Conservation (phyloP, 2,113 vertebrate genomes). For the Lagopus muta region DNA sequence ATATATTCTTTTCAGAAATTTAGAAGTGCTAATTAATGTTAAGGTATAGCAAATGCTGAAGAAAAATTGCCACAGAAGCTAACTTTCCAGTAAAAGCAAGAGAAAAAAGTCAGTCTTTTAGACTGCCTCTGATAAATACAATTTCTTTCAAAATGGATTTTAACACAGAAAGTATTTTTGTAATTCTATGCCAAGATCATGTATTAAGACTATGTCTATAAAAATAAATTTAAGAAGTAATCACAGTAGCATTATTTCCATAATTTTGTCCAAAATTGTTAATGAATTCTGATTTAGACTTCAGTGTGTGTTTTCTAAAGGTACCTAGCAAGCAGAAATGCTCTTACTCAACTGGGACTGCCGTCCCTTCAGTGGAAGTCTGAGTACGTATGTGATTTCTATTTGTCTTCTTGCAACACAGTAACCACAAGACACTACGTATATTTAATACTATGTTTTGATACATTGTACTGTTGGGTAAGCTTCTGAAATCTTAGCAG, state of each 20-base stretch:
- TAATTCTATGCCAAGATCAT: not conserved
- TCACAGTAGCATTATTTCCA: not conserved
- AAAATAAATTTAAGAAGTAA: not conserved
- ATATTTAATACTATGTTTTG: not conserved
- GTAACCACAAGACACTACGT: not conserved
- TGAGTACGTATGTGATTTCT: not conserved
- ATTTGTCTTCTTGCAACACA: not conserved
- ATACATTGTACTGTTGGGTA: not conserved
- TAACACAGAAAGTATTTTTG: not conserved
- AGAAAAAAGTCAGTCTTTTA: not conserved
- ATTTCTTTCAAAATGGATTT: not conserved
- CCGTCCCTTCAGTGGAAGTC: not conserved
- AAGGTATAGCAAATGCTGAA: not conserved
- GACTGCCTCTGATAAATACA: not conserved
- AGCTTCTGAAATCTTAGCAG: not conserved
- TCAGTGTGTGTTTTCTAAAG: not conserved
- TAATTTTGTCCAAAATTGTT: not conserved
- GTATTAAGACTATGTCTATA: not conserved
- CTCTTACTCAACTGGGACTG: not conserved
- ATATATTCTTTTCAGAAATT: not conserved
- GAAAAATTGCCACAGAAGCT: not conserved
- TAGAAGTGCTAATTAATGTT: not conserved
- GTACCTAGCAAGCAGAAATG: rapidly evolving
- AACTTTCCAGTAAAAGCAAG: not conserved
- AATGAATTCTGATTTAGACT: not conserved